Percentiles rank a stretch among this genome's conserved stretches.
These are phyloP conservation scores for Fregetta grallaria DNA, from an alignment of 2,113 vertebrate species.

Conservation along the genomic window DNA sequence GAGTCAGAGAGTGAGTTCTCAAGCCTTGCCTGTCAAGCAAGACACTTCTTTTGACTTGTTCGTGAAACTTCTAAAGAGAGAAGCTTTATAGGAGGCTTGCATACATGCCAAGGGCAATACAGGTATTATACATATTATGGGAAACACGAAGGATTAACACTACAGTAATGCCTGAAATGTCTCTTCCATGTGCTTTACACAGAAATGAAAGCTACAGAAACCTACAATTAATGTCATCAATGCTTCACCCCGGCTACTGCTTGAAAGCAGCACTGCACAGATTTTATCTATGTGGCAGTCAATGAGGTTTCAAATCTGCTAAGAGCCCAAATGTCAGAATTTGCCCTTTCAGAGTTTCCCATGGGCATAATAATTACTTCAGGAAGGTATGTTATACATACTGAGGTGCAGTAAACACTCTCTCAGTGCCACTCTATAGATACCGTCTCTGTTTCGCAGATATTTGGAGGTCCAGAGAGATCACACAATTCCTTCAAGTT, in stretches of 20 bases:
- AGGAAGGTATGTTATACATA: background rate
- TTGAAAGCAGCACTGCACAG: background rate
- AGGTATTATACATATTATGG: conserved; percentile 14
- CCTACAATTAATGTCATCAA: background rate
- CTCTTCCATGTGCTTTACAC: background rate
- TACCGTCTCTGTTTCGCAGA: background rate
- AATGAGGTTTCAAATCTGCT: background rate
- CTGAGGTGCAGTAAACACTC: background rate
- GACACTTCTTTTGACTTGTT: background rate
- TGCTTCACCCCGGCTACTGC: background rate
- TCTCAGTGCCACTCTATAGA: background rate
- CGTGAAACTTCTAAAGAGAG: background rate
- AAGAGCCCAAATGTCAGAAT: background rate
- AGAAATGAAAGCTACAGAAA: background rate
- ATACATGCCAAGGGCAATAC: background rate
- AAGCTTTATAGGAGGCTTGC: background rate
- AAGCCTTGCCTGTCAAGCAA: background rate
- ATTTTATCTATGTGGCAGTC: background rate
- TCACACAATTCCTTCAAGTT: background rate
- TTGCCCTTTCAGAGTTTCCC: background rate
- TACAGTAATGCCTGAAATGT: background rate
- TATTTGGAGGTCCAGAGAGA: background rate
- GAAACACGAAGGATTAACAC: background rate
- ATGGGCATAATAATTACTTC: background rate
- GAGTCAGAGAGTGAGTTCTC: background rate